Base-by-base conservation (phyloP, 37 sponge, comb jelly and placozoan species). In the Bolinopsis microptera region DNA sequence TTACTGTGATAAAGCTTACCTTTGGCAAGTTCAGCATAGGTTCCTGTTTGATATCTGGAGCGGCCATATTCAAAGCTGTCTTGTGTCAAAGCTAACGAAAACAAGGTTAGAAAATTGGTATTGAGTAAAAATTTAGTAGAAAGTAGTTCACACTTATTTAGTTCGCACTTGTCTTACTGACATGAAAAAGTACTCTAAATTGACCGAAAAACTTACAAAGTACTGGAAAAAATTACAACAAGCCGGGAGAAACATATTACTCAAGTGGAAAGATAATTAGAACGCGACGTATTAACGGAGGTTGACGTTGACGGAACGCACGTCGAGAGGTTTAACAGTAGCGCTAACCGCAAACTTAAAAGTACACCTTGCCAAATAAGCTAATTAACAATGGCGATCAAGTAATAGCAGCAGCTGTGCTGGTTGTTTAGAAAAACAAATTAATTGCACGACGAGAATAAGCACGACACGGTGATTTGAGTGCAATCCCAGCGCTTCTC, bases 41-140 rank as follows among this genome's bases (percentile, higher is more conserved):
- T 80, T 80, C 82, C 37, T 80, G 82, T 22, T 80, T 80, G 35
- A 80, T 80, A 35, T 80, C 82, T 3, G 82, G 35, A 36, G 82
- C 75, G 75, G 75, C 82, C 82, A 80, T 80, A 3, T 23, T 80
- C 23, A 31, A 80, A 70, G 18, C 30, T 70, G 16, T 70, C 74
- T 70, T 70, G 74, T 70, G 61, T 48, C 5, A 18, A 48, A 48
- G 13, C 61, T 48, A 48, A 13, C 13, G 61, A 13, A 13, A 48
- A 48, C 9, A 48, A 48, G 61, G 61, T 48, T 48, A 48, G 61
- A 48, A 48, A 5, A n/a, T n/a, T n/a, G n/a, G n/a, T n/a, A n/a
- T n/a, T n/a, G n/a, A n/a, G n/a, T n/a, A n/a, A n/a, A n/a, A n/a
- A n/a, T n/a, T n/a, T n/a, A n/a, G n/a, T n/a, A n/a, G n/a, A n/a